Percentiles rank a stretch among this genome's conserved stretches.
These are phyloP conservation scores for Odontocerum albicorne DNA, from an alignment of 2,888 invertebrate species.

Conservation along the genomic window DNA sequence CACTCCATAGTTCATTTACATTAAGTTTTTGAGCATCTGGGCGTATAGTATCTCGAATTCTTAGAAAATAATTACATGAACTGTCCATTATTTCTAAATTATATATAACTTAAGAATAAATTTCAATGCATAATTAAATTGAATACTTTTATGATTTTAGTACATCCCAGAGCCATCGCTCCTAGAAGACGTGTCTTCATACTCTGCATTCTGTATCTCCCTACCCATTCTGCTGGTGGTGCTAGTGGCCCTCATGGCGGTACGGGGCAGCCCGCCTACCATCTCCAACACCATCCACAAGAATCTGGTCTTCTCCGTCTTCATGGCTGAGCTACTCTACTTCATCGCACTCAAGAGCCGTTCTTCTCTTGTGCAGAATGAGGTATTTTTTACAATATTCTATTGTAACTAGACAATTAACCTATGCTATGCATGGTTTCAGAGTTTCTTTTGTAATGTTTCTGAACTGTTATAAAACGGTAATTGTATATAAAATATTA, in stretches of 20 bases:
- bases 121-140: too few relatives aligned
- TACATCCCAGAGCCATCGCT: slow-evolving; percentile 86
- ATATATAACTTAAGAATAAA: too few relatives aligned
- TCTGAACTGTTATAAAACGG: too few relatives aligned
- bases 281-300: slow-evolving; percentile 94
- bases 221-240: slow-evolving; percentile 78
- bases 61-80: too few relatives aligned
- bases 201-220: slow-evolving; percentile 84
- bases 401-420: neutral
- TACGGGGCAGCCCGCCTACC: slow-evolving; percentile 79
- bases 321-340: slow-evolving; percentile 83
- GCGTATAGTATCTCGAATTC: too few relatives aligned
- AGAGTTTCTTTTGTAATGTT: too few relatives aligned
- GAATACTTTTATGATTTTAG: slow-evolving; percentile 50
- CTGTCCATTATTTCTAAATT: too few relatives aligned
- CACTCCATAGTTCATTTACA: too few relatives aligned
- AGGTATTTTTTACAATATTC: slow-evolving; percentile 54
- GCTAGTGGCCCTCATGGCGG: slow-evolving; percentile 76
- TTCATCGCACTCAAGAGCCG: slow-evolving; percentile 85
- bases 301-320: slow-evolving; percentile 88
- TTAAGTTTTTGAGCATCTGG: too few relatives aligned
- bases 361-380: slow-evolving; percentile 76
- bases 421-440: too few relatives aligned
- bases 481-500: too few relatives aligned
- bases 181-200: slow-evolving; percentile 84